Evolutionary conservation across 2,113 vertebrate genomes (phyloP), one percentile per base, ranked within the genome.

Genomic region (Pelvicachromis taeniatus): DNA sequence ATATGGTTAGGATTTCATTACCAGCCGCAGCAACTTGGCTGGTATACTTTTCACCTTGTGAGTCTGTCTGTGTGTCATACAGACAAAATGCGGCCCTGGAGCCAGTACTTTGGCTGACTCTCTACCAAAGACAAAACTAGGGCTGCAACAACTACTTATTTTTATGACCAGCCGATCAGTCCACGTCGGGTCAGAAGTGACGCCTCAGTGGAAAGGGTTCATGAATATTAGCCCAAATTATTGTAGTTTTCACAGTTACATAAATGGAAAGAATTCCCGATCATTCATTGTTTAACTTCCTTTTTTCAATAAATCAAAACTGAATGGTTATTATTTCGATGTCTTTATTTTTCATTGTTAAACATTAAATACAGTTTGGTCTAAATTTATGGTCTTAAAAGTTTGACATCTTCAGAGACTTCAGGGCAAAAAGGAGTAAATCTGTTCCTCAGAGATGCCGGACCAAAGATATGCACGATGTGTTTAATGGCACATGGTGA

Each of bases 61-160:
- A 52, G 70, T 75, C 70, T 75, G 45, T 52, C 26, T 75, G 26
- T 52, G 68, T 75, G 42, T 50, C 68, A 75, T 19, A 31, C 68
- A 45, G 68, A 75, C 68, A 50, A 50, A 75, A 75, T 50, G 42
- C 29, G 26, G 68, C 26, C 68, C 68, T 75, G 42, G 68, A 75
- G 45, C 68, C 68, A 75, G 45, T 31, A 50, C 45, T 31, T 52
- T 75, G 70, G 70, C 70, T 75, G 17, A 50, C 68, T 50, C 12
- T 0, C 42, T 19, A 31, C 42, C 2, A 26, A 75, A 75, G 42
- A 75, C 70, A 73, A 73, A 73, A 73, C 42, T 29, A 50, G 68
- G 68, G 23, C 68, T 75, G 42, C 68, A 50, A 52, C 70, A 52
- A 75, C 23, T 75, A n/a, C 42, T 52, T 75, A 50, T 75, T 52